Percentiles rank a stretch among this genome's conserved stretches.
phyloP scores from a whole-genome alignment of 2,113 vertebrate species.

The Dryoscopus gambensis region DNA sequence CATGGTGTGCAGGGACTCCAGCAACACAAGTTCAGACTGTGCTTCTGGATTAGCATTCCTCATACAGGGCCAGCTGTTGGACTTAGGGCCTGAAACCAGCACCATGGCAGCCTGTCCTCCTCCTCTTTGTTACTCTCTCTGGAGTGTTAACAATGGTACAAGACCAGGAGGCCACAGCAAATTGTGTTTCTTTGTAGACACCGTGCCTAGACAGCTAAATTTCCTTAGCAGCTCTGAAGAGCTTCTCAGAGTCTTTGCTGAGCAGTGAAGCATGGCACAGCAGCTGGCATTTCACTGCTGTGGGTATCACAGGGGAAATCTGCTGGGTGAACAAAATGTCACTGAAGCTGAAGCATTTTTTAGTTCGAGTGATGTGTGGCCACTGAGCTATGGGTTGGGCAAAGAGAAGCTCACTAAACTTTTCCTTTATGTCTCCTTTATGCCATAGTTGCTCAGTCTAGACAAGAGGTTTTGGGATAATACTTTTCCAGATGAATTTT shows the following conservation, averaged over 20 bases:
- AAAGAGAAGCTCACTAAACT: not conserved
- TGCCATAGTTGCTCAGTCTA: not conserved
- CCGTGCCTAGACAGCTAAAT: not conserved
- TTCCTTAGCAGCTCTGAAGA: not conserved
- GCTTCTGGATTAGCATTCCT: not conserved
- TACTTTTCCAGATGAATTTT: not conserved
- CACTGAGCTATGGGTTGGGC: not conserved
- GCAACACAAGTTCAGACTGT: not conserved
- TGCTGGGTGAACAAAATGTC: not conserved
- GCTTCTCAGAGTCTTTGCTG: not conserved
- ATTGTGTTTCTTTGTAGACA: not conserved
- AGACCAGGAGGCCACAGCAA: not conserved
- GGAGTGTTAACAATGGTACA: not conserved
- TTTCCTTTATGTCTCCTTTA: not conserved
- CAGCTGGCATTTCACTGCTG: not conserved
- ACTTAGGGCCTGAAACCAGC: not conserved
- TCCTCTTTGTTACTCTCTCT: not conserved
- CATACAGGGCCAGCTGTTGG: not conserved
- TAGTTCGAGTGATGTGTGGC: not conserved
- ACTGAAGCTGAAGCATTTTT: not conserved
- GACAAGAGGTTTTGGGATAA: not conserved
- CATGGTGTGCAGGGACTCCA: not conserved
- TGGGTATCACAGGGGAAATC: not conserved
- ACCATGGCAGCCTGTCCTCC: not conserved
- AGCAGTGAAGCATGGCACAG: not conserved